Percentiles rank a stretch among this genome's conserved stretches.
Conservation (phyloP, 2,888 invertebrate genomes). For the Drosophila melanosoma region DNA sequence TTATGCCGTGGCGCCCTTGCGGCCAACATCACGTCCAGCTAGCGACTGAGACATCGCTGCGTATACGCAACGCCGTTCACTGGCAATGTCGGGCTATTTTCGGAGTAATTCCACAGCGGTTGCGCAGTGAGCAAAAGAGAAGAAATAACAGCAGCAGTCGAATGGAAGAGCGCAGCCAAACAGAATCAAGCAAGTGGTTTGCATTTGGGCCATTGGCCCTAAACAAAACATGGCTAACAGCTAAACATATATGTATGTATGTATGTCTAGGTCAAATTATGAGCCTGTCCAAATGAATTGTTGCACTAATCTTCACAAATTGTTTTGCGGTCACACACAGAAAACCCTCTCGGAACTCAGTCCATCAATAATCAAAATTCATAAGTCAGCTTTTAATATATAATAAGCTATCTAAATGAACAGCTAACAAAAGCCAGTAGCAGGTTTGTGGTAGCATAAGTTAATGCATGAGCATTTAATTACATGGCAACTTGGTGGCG, state of each 20-base stretch:
- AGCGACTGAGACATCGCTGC: constrained; percentile 74
- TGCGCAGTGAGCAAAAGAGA: constrained; percentile 55
- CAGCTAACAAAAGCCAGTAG: constrained; percentile 13
- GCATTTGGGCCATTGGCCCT: constrained; percentile 61
- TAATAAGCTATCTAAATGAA: constrained; percentile 43
- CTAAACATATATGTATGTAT: constrained; percentile 2
- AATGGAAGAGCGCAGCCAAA: constrained; percentile 38
- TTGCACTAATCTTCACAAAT: constrained; percentile 24
- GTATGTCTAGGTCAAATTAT: constrained; percentile 35
- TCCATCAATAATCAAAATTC: constrained; percentile 38
- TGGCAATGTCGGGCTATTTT: constrained; percentile 55
- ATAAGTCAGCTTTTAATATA: too few relatives aligned
- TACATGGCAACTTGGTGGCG: constrained; percentile 48
- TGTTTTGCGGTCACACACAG: constrained; percentile 2
- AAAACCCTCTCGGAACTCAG: neutral
- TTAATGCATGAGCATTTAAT: constrained; percentile 54
- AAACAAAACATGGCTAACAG: constrained; percentile 40
- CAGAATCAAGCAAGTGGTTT: constrained; percentile 79
- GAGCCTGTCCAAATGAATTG: constrained; percentile 31
- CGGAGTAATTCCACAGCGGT: constrained; percentile 64
- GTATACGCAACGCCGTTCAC: constrained; percentile 70
- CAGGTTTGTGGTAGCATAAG: constrained; percentile 47
- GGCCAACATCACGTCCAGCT: constrained; percentile 80
- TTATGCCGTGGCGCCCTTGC: constrained; percentile 77
- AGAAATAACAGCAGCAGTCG: constrained; percentile 5